Evolutionary conservation across 2,888 invertebrate genomes (phyloP), one percentile per base, ranked within the genome.

Genomic region (Cabera pusaria): DNA sequence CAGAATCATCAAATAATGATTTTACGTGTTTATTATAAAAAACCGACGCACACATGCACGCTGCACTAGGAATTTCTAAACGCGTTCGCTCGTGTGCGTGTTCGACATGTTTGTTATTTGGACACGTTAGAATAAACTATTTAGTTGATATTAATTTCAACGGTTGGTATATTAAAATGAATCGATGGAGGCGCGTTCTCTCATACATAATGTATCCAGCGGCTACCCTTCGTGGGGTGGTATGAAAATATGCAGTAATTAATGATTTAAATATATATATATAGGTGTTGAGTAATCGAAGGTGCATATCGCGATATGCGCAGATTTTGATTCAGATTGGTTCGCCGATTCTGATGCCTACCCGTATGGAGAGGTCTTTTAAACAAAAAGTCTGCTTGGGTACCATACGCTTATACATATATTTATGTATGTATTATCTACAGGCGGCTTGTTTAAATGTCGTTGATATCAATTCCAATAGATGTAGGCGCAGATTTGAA

Each of bases 1-100:
- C 78, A 73, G 69, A 84, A 86, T 88, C 88, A 87, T 88, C 88
- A 85, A 86, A 85, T 87, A 88, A 88, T 88, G 83, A 87, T 88
- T 86, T 84, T 74, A 72, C 72, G 72, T 78, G 78, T 81, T 82
- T 81, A 84, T 81, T 73, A 86, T 86, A 83, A 86, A 87, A 85
- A 74, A 11, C 21, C 6, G 11, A 28, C 27, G 20, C 55, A 31
- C 42, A 52, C 35, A 33, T 17, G 25, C 24, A 42, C 27, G 40
- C 16, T 14, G 35, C 31, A 57, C 58, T 56, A 48, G 39, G 33
- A 50, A 43, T 46, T 59, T 66, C 60, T 63, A 63, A 64, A 39
- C 56, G 29, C 22, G 28, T 7, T 35, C 32, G 37, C 40, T 27
- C 7, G 32, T 55, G 53, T 57, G 57, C 44, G 52, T 23, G 34